phyloP scores from a whole-genome alignment of 2,888 invertebrate species.

The Megastigmus dorsalis region DNA sequence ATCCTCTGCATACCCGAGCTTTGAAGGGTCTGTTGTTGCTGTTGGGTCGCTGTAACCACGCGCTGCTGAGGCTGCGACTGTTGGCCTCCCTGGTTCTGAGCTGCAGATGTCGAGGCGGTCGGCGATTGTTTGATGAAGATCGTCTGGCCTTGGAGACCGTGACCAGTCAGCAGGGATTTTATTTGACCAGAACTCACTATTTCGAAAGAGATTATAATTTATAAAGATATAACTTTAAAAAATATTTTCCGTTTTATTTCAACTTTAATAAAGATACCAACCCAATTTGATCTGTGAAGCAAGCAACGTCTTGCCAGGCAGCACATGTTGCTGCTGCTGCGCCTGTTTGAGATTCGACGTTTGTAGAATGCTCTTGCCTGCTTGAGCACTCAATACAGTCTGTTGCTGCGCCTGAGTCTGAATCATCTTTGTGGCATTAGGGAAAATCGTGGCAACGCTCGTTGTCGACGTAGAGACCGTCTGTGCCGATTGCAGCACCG shows the following conservation, averaged over 20 bases:
- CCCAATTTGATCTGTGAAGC: conserved; percentile 71
- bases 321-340: conserved; percentile 65
- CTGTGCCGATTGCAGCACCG: conserved; percentile 72
- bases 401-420: conserved; percentile 63
- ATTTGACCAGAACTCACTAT: conserved; percentile 71
- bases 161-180: conserved; percentile 71
- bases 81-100: conserved; percentile 74
- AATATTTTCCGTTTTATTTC: too few relatives aligned
- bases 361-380: conserved; percentile 66
- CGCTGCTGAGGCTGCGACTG: conserved; percentile 68
- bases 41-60: conserved; percentile 53
- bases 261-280: too few relatives aligned
- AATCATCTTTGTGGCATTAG: conserved; percentile 71
- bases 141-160: conserved; percentile 72
- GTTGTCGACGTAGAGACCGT: conserved; percentile 68
- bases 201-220: not conserved
- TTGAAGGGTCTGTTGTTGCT: conserved; percentile 62
- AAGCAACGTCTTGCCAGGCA: conserved; percentile 71
- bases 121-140: conserved; percentile 72
- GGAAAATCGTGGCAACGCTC: conserved; percentile 74
- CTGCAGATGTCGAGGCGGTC: conserved; percentile 64
- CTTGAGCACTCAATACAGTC: conserved; percentile 62
- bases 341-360: conserved; percentile 67
- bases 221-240: not conserved
- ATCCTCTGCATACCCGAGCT: conserved; percentile 71